Percentiles rank a stretch among this genome's conserved stretches.
Conservation (phyloP, 1,140 invertebrate species). For the Caerostris darwini region DNA sequence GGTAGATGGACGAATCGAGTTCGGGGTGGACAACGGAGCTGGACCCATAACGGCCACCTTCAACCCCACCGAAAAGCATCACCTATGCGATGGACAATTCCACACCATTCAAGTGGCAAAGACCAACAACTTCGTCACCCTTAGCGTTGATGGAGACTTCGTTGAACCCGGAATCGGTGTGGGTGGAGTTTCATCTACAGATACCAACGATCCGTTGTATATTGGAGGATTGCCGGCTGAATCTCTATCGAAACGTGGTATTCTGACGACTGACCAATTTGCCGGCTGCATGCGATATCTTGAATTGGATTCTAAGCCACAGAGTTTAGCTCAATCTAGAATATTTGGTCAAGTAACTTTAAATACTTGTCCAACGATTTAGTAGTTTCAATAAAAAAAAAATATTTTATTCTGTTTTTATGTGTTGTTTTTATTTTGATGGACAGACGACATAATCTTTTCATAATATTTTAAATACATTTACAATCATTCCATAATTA, state of each 20-base stretch:
- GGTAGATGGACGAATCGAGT: constrained; percentile 89
- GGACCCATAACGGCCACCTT: constrained; percentile 90
- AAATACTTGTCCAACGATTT: constrained; percentile 88
- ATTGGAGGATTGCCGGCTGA: constrained; percentile 91
- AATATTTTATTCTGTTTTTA: background rate
- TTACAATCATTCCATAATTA: too few species aligned
- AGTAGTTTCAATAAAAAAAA: constrained; percentile 76
- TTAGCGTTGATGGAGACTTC: constrained; percentile 90
- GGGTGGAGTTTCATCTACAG: constrained; percentile 86
- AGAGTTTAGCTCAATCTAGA: constrained; percentile 79
- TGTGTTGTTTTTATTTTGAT: background rate
- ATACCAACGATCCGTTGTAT: constrained; percentile 92
- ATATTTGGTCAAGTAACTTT: constrained; percentile 87
- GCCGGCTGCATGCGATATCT: constrained; percentile 89
- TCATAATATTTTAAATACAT: background rate
- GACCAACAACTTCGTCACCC: constrained; percentile 90
- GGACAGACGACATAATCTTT: background rate
- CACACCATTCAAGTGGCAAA: constrained; percentile 93
- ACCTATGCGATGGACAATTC: constrained; percentile 96
- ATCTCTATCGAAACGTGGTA: constrained; percentile 82
- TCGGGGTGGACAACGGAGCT: constrained; percentile 92
- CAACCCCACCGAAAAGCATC: constrained; percentile 86
- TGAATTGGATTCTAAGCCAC: constrained; percentile 79
- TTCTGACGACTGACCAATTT: constrained; percentile 86
- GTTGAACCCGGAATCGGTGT: constrained; percentile 86